Percentiles rank a stretch among this genome's conserved stretches.
These are phyloP conservation scores for Paradoxurus hermaphroditus DNA, from an alignment of 2,113 vertebrate genomes.

Conservation along the genomic window DNA sequence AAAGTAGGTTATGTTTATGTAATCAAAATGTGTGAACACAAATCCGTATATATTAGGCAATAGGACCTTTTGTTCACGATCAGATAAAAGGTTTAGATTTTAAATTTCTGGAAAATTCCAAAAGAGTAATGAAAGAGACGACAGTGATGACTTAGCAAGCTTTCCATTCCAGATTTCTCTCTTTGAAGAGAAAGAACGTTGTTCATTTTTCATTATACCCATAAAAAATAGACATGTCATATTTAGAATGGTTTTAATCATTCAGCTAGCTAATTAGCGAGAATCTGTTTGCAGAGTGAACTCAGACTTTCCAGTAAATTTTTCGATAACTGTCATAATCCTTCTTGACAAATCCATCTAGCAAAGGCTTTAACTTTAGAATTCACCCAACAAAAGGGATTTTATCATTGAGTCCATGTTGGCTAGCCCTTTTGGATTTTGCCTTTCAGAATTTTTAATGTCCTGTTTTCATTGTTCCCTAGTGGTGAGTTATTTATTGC, in stretches of 20 bases:
- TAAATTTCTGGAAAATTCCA: conserved; percentile 51
- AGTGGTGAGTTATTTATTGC: neutral
- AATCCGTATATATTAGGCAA: neutral
- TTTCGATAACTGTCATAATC: neutral
- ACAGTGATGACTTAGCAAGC: conserved; percentile 5
- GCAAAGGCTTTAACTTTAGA: conserved; percentile 6
- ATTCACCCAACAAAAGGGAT: neutral
- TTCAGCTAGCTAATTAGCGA: neutral
- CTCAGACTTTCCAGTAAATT: neutral
- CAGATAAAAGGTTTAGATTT: neutral
- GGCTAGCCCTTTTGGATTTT: neutral
- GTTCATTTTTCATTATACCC: neutral
- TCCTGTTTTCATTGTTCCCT: neutral
- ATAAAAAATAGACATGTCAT: neutral
- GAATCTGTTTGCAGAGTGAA: neutral
- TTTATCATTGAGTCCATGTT: neutral
- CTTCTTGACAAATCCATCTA: neutral
- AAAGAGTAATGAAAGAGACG: neutral
- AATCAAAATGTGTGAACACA: neutral
- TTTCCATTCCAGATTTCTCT: neutral
- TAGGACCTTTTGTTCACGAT: neutral
- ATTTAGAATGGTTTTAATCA: conserved; percentile 9
- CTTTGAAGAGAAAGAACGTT: neutral
- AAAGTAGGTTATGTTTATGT: neutral
- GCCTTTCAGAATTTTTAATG: neutral